phyloP scores from a whole-genome alignment of 1,140 invertebrate species.

The Neocloeon triangulifer region DNA sequence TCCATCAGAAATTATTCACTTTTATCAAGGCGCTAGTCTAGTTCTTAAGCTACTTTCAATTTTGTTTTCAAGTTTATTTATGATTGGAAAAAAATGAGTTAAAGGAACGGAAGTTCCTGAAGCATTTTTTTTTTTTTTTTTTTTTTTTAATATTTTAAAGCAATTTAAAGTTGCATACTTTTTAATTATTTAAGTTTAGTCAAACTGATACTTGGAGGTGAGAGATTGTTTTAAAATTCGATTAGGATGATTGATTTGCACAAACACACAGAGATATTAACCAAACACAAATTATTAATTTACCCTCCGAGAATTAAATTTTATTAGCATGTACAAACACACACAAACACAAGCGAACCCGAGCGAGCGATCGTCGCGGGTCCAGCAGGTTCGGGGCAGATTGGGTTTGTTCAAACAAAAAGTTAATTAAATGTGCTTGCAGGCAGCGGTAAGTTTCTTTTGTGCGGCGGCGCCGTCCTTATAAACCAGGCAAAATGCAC shows the following conservation, averaged over 20 bases:
- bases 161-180: conserved; percentile 1
- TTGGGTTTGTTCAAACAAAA: too few species aligned
- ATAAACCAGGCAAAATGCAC: too few species aligned
- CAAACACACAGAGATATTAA: not conserved
- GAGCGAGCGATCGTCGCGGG: too few species aligned
- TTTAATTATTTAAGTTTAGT: conserved; percentile 1
- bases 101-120: not conserved
- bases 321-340: too few species aligned
- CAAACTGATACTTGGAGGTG: not conserved
- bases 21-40: not conserved
- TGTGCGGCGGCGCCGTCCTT: too few species aligned
- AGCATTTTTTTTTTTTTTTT: conserved; percentile 7
- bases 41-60: not conserved
- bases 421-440: too few species aligned
- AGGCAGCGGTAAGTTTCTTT: too few species aligned
- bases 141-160: conserved; percentile 5
- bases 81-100: not conserved
- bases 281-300: not conserved
- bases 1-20: too few species aligned
- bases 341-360: too few species aligned
- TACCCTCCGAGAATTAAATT: conserved; percentile 1
- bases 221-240: too few species aligned
- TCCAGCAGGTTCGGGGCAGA: too few species aligned
- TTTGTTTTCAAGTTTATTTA: not conserved
- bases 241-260: not conserved